Evolutionary conservation across 2,113 vertebrate species (phyloP), one percentile per base, ranked within the genome.

Genomic region (Neoarius graeffei): DNA sequence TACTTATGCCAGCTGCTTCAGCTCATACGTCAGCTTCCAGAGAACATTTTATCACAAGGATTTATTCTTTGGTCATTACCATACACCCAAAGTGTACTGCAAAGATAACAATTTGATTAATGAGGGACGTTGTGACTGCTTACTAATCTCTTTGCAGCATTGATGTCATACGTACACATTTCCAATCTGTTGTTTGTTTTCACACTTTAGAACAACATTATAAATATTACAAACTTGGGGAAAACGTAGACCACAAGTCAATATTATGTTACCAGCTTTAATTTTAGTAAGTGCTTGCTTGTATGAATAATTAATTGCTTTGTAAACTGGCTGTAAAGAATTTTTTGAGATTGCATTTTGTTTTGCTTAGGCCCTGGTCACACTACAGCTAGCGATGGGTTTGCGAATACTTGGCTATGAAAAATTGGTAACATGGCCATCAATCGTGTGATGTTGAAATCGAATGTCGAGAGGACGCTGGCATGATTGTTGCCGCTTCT

Each of bases 41-140:
- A 66, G 60, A 60, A 62, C 73, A 79, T 77, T 86, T 86, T 20
- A 79, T 57, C 19, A 17, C 35, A 1, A 3, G 42, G 73, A 60
- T 62, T 77, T 79, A 60, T 77, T 86, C 59, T 79, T 64, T 9
- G 1, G 30, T 64, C 30, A n/a, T 64, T 19, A 23, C 27, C 52
- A 19, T 67, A 85, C 67, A 84, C 69, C 52, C 84, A 85, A 76
- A 77, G 35, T 64, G 35, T 52, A 77, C 30, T 14, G 27, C 30
- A 74, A 25, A 57, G 48, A 60, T 6, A 17, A 23, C 66, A 62
- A 23, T 9, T 76, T 77, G 56, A 62, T 85, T 79, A 77, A 77
- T n/a, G 27, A 59, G 20, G 19, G 10, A 67, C 11, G 20, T 74
- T 85, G 30, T 48, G 5, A 64, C 30, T 60, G 27, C 52, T 57